A percentile compares a stretch with the other conserved stretches of the same genome.
phyloP scores from a whole-genome alignment of 2,797 vertebrate genomes.

The Rhynchonycteris naso region DNA sequence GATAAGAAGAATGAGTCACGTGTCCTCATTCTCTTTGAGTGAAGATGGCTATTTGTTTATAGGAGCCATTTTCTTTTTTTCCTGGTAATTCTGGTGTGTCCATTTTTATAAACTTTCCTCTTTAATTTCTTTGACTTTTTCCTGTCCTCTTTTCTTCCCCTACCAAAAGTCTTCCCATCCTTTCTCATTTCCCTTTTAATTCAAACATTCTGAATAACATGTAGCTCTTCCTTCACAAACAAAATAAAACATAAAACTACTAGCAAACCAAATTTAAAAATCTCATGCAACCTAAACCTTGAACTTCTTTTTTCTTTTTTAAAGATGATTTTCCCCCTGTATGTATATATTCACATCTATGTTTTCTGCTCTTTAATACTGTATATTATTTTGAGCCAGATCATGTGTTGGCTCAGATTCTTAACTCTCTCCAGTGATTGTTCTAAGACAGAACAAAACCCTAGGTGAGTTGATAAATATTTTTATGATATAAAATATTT shows the following conservation, averaged over 20 bases:
- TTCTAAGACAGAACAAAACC: neutral
- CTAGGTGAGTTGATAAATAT: neutral
- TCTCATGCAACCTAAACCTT: neutral
- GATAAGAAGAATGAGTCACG: neutral
- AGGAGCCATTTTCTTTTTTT: neutral
- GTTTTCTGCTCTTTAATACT: neutral
- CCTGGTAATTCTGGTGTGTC: neutral
- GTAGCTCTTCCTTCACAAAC: neutral
- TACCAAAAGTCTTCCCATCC: neutral
- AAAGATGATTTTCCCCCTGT: neutral
- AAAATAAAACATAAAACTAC: neutral
- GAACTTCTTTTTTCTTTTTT: slow-evolving; percentile 6
- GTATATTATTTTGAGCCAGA: neutral
- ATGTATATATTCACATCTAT: neutral
- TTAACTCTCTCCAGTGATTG: slow-evolving; percentile 13
- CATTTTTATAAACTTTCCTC: neutral
- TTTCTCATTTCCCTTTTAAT: neutral
- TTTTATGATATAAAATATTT: neutral
- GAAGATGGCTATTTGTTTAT: neutral
- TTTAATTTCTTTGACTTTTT: neutral
- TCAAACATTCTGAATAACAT: neutral
- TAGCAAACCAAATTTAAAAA: neutral
- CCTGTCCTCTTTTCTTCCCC: neutral
- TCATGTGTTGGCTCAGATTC: neutral
- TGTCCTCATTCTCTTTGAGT: neutral